Conservation (phyloP, 2,888 invertebrate species). For the Parthenolecanium corni region DNA sequence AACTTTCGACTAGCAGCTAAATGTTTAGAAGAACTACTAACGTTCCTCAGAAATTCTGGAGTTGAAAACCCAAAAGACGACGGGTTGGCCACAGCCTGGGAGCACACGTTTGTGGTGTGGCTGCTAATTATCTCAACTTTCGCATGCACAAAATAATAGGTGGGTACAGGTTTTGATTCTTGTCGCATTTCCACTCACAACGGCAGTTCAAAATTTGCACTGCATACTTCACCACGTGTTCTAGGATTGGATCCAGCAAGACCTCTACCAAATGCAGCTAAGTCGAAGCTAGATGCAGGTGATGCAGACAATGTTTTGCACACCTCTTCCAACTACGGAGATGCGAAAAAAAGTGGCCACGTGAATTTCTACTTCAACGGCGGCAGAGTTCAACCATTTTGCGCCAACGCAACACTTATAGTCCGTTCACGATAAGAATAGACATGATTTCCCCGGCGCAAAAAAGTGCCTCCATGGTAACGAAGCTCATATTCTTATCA, state of each 20-base stretch:
- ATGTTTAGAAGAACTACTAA: slow-evolving; percentile 55
- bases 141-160: slow-evolving; percentile 61
- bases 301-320: slow-evolving; percentile 65
- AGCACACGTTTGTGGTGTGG: slow-evolving; percentile 63
- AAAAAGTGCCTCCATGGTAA: no score
- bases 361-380: slow-evolving; percentile 72
- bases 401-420: slow-evolving; percentile 57
- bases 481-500: no score
- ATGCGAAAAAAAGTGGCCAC: slow-evolving; percentile 58
- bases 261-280: slow-evolving; percentile 52
- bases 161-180: no score
- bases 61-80: slow-evolving; percentile 49
- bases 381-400: slow-evolving; percentile 62
- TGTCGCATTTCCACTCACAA: no score
- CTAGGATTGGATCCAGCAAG: slow-evolving; percentile 61
- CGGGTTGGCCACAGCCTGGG: slow-evolving; percentile 64
- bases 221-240: no score
- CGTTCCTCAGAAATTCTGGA: slow-evolving; percentile 52
- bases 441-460: no score
- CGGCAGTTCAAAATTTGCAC: no score
- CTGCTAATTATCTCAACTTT: slow-evolving; percentile 60
- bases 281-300: slow-evolving; percentile 54
- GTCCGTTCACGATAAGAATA: no score
- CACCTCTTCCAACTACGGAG: slow-evolving; percentile 68
- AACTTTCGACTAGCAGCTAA: slow-evolving; percentile 59